Base-by-base conservation (phyloP, 2,888 invertebrate genomes). In the Chironomus riparius region DNA sequence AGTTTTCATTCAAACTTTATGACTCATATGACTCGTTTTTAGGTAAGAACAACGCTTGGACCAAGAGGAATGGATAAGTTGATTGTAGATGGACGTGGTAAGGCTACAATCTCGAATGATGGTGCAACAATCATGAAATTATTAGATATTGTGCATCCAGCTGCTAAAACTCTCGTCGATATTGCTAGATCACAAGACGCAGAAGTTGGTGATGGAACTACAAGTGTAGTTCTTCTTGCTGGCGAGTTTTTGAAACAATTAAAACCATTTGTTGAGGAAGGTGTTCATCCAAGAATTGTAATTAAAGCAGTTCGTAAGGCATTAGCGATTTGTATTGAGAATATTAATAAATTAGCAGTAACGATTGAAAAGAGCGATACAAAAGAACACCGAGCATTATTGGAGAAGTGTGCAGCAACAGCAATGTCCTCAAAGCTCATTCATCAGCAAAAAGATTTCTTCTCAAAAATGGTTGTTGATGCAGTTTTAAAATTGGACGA, bases 1-100 rank as follows among this genome's bases (percentile, higher is more conserved):
- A 4, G 3, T 73, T 62, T 48, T 28, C 56, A 7, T 2, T 68
- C 18, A 65, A 61, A 77, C 0, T 15, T 3, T 47, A 15, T 15
- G 24, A 21, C 22, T 38, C 38, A 38, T 38, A 38, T 38, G 38
- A 21, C 13, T 18, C 5, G 12, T 68, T 68, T 50, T 73, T 79
- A 86, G 86, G 86, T 89, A 0, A 90, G 98, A 77, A 99, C 99
- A 0, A 99, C 99, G 0, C 87, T 99, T 62, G 99, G 99, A 68
- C 99, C 99, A 5, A 90, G 99, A 38, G 99, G 99, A 78, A 97
- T 99, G 97, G 99, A 99, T 85, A 99, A 99, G 84, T 87, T 99
- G 73, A 96, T 99, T 77, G 97, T 99, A 0, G 93, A 95, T 82
- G 87, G 88, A 78, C 88, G 88, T 79, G 96, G 97, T 77, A 95